Evolutionary conservation across 2,888 invertebrate species (phyloP).

Genomic region (Periphyllus acericola): DNA sequence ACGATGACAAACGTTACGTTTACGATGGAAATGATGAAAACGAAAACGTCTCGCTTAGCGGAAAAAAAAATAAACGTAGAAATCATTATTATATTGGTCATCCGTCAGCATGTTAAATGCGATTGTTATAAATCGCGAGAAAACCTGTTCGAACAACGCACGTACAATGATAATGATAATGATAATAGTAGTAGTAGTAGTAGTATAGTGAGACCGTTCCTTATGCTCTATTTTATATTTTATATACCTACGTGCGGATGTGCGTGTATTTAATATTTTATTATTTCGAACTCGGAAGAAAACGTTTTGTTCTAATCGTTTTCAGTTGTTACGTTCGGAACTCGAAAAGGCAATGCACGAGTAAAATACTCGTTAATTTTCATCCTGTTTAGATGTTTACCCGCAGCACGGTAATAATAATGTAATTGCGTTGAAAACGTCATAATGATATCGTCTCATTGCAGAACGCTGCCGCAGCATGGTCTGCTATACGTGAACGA

Average conservation of each 20-base stretch:
- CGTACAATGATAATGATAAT: neutral
- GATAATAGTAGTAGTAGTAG: too few relatives aligned
- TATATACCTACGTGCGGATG: neutral
- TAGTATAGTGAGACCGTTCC: too few relatives aligned
- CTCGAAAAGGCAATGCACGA: neutral
- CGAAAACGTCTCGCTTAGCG: neutral
- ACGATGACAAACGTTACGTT: neutral
- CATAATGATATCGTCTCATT: too few relatives aligned
- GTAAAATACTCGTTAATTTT: too few relatives aligned
- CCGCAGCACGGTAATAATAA: too few relatives aligned
- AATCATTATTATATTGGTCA: neutral
- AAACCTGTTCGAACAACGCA: neutral
- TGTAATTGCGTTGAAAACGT: too few relatives aligned
- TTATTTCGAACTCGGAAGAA: neutral
- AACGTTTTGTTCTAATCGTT: neutral
- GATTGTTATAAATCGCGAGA: neutral
- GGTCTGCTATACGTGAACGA: too few relatives aligned
- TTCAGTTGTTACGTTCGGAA: neutral
- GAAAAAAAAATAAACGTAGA: neutral
- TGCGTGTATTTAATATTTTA: neutral
- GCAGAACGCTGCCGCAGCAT: too few relatives aligned
- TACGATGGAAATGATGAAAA: neutral
- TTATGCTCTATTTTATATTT: neutral
- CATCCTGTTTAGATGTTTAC: too few relatives aligned
- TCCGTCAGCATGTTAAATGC: neutral